A percentile compares a stretch with the other conserved stretches of the same genome.
Conservation (phyloP, 2,888 invertebrate genomes). For the Peribatodes rhomboidaria region DNA sequence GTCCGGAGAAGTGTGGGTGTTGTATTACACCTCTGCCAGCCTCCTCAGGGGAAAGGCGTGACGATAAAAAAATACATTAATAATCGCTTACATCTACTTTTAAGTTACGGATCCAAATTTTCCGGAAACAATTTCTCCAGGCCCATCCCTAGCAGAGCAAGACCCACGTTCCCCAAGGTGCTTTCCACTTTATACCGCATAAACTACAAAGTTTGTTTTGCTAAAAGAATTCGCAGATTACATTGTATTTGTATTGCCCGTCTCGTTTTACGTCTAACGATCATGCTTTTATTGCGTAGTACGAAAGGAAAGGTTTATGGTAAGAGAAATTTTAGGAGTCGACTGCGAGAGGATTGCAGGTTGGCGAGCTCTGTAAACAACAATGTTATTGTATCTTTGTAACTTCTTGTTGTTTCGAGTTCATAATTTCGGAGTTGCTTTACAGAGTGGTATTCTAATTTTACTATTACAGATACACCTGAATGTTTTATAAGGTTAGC, state of each 20-base stretch:
- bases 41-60: no score
- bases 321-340: constrained; percentile 27
- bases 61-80: no score
- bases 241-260: constrained; percentile 41
- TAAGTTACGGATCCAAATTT: neutral
- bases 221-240: constrained; percentile 48
- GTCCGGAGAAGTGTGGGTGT: no score
- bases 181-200: constrained; percentile 39
- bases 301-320: constrained; percentile 34
- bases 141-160: constrained; percentile 21
- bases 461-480: no score
- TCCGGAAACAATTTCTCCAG: neutral
- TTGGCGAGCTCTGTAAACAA: constrained; percentile 5
- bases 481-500: no score
- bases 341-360: constrained; percentile 14
- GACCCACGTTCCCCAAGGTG: constrained; percentile 30
- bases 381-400: constrained; percentile 11
- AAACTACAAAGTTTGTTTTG: constrained; percentile 44
- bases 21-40: no score
- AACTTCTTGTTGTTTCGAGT: constrained; percentile 1
- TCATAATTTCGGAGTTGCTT: neutral
- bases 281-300: constrained; percentile 39
- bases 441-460: neutral
- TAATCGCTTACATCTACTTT: no score
- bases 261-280: constrained; percentile 40